Percentiles rank a stretch among this genome's conserved stretches.
Conservation (phyloP, 2,113 vertebrate genomes). For the Trogon melanurus region DNA sequence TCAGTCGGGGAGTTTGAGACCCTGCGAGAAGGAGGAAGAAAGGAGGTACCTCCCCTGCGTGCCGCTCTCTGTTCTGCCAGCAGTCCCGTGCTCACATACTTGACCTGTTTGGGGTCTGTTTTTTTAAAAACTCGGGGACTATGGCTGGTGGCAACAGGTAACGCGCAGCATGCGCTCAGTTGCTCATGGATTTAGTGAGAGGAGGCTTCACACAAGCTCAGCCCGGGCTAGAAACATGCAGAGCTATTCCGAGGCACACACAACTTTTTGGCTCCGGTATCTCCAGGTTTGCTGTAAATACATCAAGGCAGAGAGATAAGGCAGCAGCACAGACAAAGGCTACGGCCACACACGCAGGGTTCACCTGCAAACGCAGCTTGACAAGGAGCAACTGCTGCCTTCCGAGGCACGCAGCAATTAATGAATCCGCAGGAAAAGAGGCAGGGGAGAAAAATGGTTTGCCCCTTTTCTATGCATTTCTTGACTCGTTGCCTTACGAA, state of each 20-base stretch:
- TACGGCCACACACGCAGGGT: neutral
- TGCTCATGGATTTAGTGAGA: neutral
- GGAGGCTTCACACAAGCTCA: neutral
- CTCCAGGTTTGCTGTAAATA: neutral
- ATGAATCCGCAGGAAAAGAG: neutral
- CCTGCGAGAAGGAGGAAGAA: neutral
- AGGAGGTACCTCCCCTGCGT: neutral
- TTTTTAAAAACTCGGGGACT: neutral
- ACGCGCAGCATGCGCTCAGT: rapidly evolving
- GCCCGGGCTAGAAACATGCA: neutral
- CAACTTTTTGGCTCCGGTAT: neutral
- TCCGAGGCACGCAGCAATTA: neutral
- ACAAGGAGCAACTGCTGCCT: neutral
- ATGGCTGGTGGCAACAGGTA: neutral
- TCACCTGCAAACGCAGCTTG: neutral
- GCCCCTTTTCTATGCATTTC: neutral
- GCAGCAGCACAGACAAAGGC: neutral
- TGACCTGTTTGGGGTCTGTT: neutral
- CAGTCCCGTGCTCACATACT: neutral
- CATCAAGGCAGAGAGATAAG: neutral
- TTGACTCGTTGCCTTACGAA: neutral
- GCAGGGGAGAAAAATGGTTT: neutral
- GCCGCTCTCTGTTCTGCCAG: neutral
- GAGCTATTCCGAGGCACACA: neutral
- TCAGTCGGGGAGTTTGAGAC: neutral